Conservation (phyloP, 2,113 vertebrate species). For the Pandion haliaetus region DNA sequence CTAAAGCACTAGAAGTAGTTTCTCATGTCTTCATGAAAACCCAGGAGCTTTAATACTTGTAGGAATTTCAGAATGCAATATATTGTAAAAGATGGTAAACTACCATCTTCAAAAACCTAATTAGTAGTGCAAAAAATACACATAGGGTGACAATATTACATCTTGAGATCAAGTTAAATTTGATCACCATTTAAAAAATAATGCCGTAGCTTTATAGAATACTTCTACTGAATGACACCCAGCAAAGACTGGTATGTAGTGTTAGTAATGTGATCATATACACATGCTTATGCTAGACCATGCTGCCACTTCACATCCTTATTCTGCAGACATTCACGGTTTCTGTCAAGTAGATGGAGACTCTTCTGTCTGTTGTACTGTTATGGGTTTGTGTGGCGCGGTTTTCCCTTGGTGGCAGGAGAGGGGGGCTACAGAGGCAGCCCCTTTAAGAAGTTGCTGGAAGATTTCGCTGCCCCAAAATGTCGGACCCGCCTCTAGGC, state of each 20-base stretch:
- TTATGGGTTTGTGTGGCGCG: no score
- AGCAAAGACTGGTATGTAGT: background rate
- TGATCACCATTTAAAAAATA: background rate
- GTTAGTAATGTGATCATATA: accelerated
- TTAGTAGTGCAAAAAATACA: background rate
- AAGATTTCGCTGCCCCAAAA: no score
- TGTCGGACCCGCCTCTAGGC: no score
- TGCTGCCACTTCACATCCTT: background rate
- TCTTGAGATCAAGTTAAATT: background rate
- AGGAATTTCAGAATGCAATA: background rate
- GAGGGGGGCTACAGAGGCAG: no score
- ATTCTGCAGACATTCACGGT: accelerated
- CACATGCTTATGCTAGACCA: background rate
- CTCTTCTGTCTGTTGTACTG: background rate
- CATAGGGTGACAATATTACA: background rate
- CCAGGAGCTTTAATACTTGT: background rate
- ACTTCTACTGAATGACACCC: background rate
- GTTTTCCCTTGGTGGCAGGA: no score
- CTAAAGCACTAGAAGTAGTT: background rate
- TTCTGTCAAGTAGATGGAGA: background rate
- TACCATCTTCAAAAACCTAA: background rate
- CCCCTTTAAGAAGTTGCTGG: no score
- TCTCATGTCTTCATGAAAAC: background rate
- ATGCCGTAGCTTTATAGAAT: background rate
- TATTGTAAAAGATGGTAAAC: background rate